A percentile compares a stretch with the other conserved stretches of the same genome.
phyloP scores from a whole-genome alignment of 1,140 invertebrate species.

The Drosophila bifasciata region DNA sequence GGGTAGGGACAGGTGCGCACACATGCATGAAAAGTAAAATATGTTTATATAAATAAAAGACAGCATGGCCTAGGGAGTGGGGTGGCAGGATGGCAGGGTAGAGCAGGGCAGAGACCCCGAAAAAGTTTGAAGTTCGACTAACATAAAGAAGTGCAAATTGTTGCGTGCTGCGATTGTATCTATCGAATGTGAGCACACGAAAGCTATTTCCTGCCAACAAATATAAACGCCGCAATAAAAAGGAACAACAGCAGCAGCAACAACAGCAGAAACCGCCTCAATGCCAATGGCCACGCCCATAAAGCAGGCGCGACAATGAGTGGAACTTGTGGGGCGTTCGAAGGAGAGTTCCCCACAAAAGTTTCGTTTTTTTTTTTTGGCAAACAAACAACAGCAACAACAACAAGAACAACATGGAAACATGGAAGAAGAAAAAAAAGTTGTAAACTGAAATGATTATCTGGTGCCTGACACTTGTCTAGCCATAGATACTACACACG shows the following conservation, averaged over 20 bases:
- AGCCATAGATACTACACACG: slow-evolving; percentile 66
- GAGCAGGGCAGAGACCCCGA: slow-evolving; percentile 10
- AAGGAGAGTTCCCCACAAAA: slow-evolving; percentile 15
- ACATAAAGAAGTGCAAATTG: slow-evolving; percentile 82
- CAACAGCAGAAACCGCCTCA: slow-evolving; percentile 20
- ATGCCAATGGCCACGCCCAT: slow-evolving; percentile 43
- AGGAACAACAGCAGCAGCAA: slow-evolving; percentile 36
- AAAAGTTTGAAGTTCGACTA: slow-evolving; percentile 74
- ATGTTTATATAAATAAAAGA: slow-evolving; percentile 80
- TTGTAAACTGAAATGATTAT: slow-evolving; percentile 83
- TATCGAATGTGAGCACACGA: slow-evolving; percentile 76
- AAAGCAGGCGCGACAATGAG: slow-evolving; percentile 64
- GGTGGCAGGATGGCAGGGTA: slow-evolving; percentile 13
- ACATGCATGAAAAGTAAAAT: slow-evolving; percentile 81
- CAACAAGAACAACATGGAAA: slow-evolving; percentile 17
- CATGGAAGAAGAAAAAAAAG: slow-evolving; percentile 74
- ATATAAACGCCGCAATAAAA: slow-evolving; percentile 78
- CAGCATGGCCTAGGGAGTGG: background rate
- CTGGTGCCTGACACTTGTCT: slow-evolving; percentile 71
- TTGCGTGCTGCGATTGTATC: slow-evolving; percentile 81
- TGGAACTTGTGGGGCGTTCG: slow-evolving; percentile 25
- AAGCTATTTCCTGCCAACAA: slow-evolving; percentile 80
- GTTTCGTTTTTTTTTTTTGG: slow-evolving; percentile 31
- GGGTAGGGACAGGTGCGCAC: slow-evolving; percentile 41
- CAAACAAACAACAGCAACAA: slow-evolving; percentile 31